Conservation (phyloP, 2,888 invertebrate species). For the Cephus spinipes region DNA sequence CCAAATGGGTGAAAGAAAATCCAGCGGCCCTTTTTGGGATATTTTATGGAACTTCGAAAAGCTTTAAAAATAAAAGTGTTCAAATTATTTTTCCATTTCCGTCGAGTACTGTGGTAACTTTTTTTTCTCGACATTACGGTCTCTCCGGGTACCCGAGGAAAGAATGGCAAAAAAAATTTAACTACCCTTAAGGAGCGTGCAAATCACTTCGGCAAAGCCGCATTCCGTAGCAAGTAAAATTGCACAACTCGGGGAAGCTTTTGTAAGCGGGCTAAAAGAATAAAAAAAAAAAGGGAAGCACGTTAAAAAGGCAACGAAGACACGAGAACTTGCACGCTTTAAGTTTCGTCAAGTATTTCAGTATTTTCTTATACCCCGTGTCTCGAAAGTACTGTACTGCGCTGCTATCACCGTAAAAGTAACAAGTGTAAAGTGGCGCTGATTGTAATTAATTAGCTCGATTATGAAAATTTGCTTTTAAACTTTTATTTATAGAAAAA, state of each 20-base stretch:
- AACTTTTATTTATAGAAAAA: no score
- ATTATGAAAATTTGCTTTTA: no score
- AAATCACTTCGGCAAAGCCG: not conserved
- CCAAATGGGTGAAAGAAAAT: no score
- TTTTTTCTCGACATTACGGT: no score
- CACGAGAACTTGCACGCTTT: not conserved
- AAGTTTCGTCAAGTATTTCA: not conserved
- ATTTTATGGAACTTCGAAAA: no score
- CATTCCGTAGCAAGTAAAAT: not conserved
- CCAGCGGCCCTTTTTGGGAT: no score
- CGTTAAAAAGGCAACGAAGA: not conserved
- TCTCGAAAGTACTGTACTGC: not conserved
- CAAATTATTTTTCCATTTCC: not conserved
- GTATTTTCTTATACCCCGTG: not conserved
- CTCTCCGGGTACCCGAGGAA: not conserved
- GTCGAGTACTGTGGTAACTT: no score
- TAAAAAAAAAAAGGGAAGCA: no score
- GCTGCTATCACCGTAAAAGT: not conserved
- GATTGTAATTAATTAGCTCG: no score
- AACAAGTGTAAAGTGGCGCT: not conserved
- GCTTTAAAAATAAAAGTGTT: not conserved
- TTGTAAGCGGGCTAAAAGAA: not conserved
- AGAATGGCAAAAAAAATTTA: not conserved
- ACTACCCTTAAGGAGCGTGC: not conserved
- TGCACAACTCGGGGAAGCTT: not conserved